Evolutionary conservation across 2,888 invertebrate genomes (phyloP).

Genomic region (Bibio marci): DNA sequence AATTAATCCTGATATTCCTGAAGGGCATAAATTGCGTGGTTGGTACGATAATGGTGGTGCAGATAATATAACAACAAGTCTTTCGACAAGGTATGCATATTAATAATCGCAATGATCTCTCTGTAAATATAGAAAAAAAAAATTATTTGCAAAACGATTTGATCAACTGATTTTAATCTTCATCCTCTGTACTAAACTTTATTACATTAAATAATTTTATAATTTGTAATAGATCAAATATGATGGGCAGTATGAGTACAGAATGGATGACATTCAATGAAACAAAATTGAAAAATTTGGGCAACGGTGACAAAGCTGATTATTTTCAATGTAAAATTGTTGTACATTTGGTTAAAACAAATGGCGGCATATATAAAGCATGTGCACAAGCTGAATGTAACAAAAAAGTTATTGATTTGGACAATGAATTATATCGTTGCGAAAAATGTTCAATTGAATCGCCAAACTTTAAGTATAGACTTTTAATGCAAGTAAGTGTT

Average conservation of each 20-base stretch:
- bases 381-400: conserved; percentile 83
- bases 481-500: conserved; percentile 55
- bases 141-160: too few species aligned
- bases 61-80: conserved; percentile 39
- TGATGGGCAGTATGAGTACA: conserved; percentile 31
- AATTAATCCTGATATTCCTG: conserved; percentile 76
- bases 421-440: conserved; percentile 78
- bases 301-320: conserved; percentile 60
- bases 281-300: conserved; percentile 50
- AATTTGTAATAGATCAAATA: not conserved
- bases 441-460: conserved; percentile 85
- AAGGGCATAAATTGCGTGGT: conserved; percentile 68
- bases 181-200: too few species aligned
- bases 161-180: too few species aligned
- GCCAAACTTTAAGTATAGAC: conserved; percentile 70
- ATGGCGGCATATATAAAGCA: conserved; percentile 79
- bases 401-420: conserved; percentile 83
- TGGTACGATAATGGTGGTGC: conserved; percentile 80
- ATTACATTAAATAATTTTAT: conserved; percentile 1
- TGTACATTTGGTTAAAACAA: conserved; percentile 57
- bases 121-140: too few species aligned
- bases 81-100: conserved; percentile 51
- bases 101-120: too few species aligned
- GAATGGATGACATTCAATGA: conserved; percentile 66
- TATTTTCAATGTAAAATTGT: conserved; percentile 66